Conservation (phyloP, 2,113 vertebrate genomes). For the Ceyx melanurus region DNA sequence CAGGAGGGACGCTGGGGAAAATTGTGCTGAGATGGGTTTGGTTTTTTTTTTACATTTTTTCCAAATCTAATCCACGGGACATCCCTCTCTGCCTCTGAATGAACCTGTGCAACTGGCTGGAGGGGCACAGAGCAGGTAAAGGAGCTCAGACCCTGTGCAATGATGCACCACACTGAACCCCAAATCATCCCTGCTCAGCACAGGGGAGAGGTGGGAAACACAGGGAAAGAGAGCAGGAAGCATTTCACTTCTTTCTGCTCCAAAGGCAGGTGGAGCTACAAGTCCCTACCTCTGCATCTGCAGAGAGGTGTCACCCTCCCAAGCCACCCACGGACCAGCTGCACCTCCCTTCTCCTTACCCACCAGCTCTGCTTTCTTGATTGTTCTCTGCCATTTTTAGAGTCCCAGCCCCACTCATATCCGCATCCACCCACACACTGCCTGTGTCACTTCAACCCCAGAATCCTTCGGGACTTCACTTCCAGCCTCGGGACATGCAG, state of each 20-base stretch:
- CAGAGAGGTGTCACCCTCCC: neutral
- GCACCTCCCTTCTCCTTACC: neutral
- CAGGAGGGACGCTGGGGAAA: neutral
- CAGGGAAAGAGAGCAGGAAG: neutral
- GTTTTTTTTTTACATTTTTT: neutral
- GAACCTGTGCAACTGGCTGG: accelerated
- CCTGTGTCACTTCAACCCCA: neutral
- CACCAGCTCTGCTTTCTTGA: accelerated
- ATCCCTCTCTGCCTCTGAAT: accelerated
- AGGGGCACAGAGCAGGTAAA: accelerated
- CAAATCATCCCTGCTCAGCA: neutral
- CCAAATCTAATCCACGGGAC: accelerated
- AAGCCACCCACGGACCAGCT: neutral
- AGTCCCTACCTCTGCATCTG: accelerated
- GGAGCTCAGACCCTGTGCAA: neutral
- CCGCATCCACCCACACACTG: neutral
- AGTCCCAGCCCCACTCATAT: neutral
- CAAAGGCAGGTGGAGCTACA: neutral
- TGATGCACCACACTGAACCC: neutral
- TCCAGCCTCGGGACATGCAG: neutral
- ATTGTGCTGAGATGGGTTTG: neutral
- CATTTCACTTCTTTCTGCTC: neutral
- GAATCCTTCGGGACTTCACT: neutral
- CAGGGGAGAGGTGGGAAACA: accelerated
- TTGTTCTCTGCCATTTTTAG: neutral